These are phyloP conservation scores for Takifugu flavidus DNA, from an alignment of 2,113 vertebrate species.

Conservation along the genomic window DNA sequence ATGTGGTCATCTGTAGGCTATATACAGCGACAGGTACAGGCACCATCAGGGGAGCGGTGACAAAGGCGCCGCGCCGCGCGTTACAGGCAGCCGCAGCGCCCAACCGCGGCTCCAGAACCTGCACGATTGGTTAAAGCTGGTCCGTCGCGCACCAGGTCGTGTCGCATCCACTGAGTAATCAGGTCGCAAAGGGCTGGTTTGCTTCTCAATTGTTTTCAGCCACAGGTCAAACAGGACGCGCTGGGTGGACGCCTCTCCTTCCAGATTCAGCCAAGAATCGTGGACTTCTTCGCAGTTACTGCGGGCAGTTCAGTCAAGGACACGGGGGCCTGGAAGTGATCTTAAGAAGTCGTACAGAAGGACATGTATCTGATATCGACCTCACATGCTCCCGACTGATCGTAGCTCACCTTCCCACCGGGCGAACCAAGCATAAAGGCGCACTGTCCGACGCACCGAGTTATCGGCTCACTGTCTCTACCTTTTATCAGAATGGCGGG, in stretches of 20 bases:
- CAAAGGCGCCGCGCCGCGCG: conserved; percentile 46
- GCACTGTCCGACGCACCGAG: conserved; percentile 47
- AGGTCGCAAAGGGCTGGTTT: conserved; percentile 1
- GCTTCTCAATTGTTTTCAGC: conserved; percentile 22
- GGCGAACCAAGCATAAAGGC: conserved; percentile 54
- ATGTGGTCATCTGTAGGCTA: conserved; percentile 62
- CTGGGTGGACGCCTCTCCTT: conserved; percentile 17
- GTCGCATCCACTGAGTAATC: too few species aligned
- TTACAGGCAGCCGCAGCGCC: conserved; percentile 33
- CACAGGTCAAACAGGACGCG: conserved; percentile 68
- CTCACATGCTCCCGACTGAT: conserved; percentile 73
- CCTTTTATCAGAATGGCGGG: conserved; percentile 69
- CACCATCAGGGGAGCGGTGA: conserved; percentile 36
- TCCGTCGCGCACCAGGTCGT: not conserved
- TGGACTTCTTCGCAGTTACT: conserved; percentile 12
- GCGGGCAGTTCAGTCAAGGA: conserved; percentile 65
- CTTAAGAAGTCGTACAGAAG: conserved; percentile 51
- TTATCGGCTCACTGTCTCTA: conserved; percentile 36
- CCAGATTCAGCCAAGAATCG: conserved; percentile 10
- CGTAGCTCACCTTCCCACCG: conserved; percentile 54
- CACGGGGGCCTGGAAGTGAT: conserved; percentile 41
- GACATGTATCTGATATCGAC: conserved; percentile 73
- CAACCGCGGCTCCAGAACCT: conserved; percentile 11
- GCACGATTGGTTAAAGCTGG: conserved; percentile 14
- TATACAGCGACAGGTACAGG: conserved; percentile 63